Evolutionary conservation across 2,888 invertebrate genomes (phyloP), one percentile per base, ranked within the genome.

Genomic region (Diaphora mendica): DNA sequence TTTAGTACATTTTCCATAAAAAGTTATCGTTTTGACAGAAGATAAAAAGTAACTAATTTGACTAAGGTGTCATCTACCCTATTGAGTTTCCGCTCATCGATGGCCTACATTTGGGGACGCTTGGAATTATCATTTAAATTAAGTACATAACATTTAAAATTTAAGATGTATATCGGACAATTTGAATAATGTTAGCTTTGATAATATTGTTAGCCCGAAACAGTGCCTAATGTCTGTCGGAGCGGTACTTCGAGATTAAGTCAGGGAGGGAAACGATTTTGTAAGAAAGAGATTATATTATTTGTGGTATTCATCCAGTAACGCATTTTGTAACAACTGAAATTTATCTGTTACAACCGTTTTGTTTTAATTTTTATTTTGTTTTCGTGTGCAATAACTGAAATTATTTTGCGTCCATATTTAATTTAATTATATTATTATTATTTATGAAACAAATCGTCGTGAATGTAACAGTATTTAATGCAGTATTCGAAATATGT

Each of bases 381-480:
- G 87, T 88, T 87, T 86, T 87, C 83, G 89, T 91, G 95, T 95
- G 95, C 95, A 95, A 95, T 95, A 95, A 89, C 85, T 90, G 91
- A 91, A 95, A 95, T 93, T 92, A 87, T 90, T 94, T 95, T 95
- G 93, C 95, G 95, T 95, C 95, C 95, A 94, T 93, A 90, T 90
- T 91, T 86, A 81, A 87, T 89, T 87, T 88, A 83, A 86, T 83
- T 83, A 79, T 81, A 80, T 78, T 81, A 70, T 85, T 87, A 87
- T 86, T 88, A 87, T 88, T 88, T 88, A 88, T 86, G 77, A 82
- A 81, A 81, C 74, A 85, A 87, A 88, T 86, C 90, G 90, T 92
- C 90, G 90, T 91, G 91, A 91, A 92, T 92, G 86, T 88, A 92
- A 84, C 94, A 95, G 95, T 95, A 95, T 95, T 94, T 90, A 85